Evolutionary conservation across 1,140 invertebrate genomes (phyloP).

Genomic region (Leptinotarsa lineolata): DNA sequence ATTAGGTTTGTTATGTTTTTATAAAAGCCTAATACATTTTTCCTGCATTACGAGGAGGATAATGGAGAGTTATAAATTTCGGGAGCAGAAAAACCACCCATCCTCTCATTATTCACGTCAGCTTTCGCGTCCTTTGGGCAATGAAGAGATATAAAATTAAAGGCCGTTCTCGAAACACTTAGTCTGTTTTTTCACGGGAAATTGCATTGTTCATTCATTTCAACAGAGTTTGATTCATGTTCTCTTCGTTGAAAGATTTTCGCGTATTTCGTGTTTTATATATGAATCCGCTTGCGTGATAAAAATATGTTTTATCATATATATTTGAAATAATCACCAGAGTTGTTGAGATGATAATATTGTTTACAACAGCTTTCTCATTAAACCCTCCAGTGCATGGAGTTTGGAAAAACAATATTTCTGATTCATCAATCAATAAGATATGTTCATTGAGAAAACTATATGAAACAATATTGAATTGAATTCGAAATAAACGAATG

Average conservation of each 20-base stretch:
- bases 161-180: background rate
- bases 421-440: too few relatives aligned
- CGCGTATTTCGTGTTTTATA: too few relatives aligned
- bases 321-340: too few relatives aligned
- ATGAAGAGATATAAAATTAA: background rate
- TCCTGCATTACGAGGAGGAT: background rate
- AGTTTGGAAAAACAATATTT: too few relatives aligned
- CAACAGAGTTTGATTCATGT: background rate
- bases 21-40: background rate
- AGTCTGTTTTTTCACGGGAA: background rate
- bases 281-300: too few relatives aligned
- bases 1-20: conserved; percentile 6
- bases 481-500: too few relatives aligned
- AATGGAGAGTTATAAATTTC: background rate
- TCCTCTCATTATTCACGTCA: background rate
- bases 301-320: too few relatives aligned
- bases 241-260: background rate
- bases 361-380: too few relatives aligned
- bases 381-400: too few relatives aligned
- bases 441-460: too few relatives aligned
- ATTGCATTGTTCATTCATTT: background rate
- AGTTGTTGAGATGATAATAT: too few relatives aligned
- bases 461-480: too few relatives aligned
- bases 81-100: background rate
- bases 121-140: background rate